phyloP scores from a whole-genome alignment of 1,140 invertebrate genomes.

The Habropoda laboriosa region DNA sequence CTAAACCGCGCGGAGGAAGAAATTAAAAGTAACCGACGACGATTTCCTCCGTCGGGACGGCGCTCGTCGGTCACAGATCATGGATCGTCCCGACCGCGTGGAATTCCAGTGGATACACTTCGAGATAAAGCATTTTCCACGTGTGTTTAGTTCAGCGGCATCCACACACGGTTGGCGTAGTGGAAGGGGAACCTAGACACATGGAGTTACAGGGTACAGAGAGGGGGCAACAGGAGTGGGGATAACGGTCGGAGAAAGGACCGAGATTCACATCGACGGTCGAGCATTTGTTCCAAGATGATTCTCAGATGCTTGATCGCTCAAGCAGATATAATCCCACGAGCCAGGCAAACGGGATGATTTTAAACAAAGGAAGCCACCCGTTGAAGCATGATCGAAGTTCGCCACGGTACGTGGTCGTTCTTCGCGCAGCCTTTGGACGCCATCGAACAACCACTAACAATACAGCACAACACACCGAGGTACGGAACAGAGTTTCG shows the following conservation, averaged over 20 bases:
- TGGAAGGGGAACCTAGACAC: not conserved
- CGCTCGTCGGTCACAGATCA: constrained; percentile 4
- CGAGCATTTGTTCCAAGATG: constrained; percentile 68
- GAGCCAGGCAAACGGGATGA: constrained; percentile 70
- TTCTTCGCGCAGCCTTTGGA: constrained; percentile 65
- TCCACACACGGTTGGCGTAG: not conserved
- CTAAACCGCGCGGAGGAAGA: constrained; percentile 17
- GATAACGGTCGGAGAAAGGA: constrained; percentile 45
- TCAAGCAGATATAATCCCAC: constrained; percentile 74
- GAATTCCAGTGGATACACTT: constrained; percentile 45
- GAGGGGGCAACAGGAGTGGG: not conserved
- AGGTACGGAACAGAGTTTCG: not conserved
- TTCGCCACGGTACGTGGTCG: constrained; percentile 73
- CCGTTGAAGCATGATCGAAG: constrained; percentile 76
- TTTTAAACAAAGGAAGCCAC: constrained; percentile 77
- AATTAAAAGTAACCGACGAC: constrained; percentile 40
- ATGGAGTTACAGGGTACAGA: not conserved
- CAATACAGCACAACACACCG: not conserved
- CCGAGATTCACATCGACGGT: constrained; percentile 63
- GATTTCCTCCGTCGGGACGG: constrained; percentile 16
- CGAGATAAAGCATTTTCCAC: constrained; percentile 57
- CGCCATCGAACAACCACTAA: constrained; percentile 52
- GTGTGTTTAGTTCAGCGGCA: constrained; percentile 37
- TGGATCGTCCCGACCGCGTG: not conserved
- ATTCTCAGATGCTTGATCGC: constrained; percentile 73